Percentiles rank a stretch among this genome's conserved stretches.
Evolutionary conservation across 2,888 invertebrate genomes (phyloP).

Genomic region (Hylaea fasciaria): DNA sequence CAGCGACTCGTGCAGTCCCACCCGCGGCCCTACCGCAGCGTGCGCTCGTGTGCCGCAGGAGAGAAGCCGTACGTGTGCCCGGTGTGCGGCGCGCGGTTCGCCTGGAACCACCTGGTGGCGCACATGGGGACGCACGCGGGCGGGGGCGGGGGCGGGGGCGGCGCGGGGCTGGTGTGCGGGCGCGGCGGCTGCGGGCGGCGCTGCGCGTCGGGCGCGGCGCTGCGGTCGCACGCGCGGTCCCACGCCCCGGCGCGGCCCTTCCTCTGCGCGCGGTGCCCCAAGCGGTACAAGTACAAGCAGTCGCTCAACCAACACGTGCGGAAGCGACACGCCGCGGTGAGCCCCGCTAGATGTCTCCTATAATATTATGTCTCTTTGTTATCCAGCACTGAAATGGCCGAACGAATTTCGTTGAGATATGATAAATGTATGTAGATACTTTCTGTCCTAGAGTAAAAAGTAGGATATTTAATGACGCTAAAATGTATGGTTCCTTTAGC

Average conservation of each 20-base stretch:
- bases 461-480: no score
- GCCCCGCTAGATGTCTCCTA: no score
- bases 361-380: no score
- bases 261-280: constrained; percentile 50
- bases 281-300: constrained; percentile 62
- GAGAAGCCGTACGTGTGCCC: constrained; percentile 71
- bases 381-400: no score
- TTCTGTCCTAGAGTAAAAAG: no score
- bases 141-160: constrained; percentile 47
- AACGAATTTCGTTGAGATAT: no score
- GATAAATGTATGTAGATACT: no score
- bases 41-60: constrained; percentile 48
- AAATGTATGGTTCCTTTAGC: no score
- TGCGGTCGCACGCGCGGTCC: constrained; percentile 44
- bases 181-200: constrained; percentile 46
- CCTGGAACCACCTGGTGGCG: constrained; percentile 69
- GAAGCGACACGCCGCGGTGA: constrained; percentile 51
- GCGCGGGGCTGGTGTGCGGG: constrained; percentile 43
- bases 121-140: constrained; percentile 51
- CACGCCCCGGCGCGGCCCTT: constrained; percentile 35
- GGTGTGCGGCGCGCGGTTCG: constrained; percentile 68
- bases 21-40: no score
- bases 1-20: no score
- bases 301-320: constrained; percentile 66
- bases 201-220: constrained; percentile 43